Conservation (phyloP, 1,140 invertebrate species). For the Micrasema longulum region DNA sequence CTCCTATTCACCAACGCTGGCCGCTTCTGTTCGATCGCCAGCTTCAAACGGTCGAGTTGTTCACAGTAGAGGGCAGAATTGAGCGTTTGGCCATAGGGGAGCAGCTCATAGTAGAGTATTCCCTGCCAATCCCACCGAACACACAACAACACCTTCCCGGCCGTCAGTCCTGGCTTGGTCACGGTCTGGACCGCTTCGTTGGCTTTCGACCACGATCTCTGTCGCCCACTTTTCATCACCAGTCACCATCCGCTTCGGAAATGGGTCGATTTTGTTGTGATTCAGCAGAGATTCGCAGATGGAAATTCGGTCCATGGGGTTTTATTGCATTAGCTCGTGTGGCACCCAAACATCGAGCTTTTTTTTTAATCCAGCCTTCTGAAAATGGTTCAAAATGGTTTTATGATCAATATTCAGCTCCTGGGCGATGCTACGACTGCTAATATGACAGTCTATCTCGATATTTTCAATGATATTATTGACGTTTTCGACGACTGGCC, state of each 20-base stretch:
- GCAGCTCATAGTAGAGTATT: slow-evolving; percentile 21
- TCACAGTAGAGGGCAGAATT: slow-evolving; percentile 17
- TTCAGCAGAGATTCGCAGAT: background rate
- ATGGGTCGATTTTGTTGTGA: slow-evolving; percentile 1
- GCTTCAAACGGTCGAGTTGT: slow-evolving; percentile 24
- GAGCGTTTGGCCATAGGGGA: slow-evolving; percentile 17
- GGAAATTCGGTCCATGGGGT: background rate
- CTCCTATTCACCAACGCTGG: slow-evolving; percentile 20
- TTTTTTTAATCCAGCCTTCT: background rate
- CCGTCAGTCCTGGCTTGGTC: slow-evolving; percentile 16
- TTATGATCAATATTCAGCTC: slow-evolving; percentile 12
- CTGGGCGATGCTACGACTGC: slow-evolving; percentile 23
- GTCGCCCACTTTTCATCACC: no score
- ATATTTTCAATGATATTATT: slow-evolving; percentile 18
- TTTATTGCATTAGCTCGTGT: background rate
- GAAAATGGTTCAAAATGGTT: slow-evolving; percentile 4
- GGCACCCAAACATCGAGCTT: slow-evolving; percentile 4
- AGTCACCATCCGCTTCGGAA: no score
- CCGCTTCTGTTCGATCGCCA: slow-evolving; percentile 17
- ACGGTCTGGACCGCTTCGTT: slow-evolving; percentile 17
- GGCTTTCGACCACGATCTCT: slow-evolving; percentile 20
- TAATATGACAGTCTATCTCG: slow-evolving; percentile 17
- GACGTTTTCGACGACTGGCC: slow-evolving; percentile 9
- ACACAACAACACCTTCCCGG: slow-evolving; percentile 17
- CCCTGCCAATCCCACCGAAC: slow-evolving; percentile 21